Base-by-base conservation (phyloP, 2,797 vertebrate genomes). In the Rhynchonycteris naso region DNA sequence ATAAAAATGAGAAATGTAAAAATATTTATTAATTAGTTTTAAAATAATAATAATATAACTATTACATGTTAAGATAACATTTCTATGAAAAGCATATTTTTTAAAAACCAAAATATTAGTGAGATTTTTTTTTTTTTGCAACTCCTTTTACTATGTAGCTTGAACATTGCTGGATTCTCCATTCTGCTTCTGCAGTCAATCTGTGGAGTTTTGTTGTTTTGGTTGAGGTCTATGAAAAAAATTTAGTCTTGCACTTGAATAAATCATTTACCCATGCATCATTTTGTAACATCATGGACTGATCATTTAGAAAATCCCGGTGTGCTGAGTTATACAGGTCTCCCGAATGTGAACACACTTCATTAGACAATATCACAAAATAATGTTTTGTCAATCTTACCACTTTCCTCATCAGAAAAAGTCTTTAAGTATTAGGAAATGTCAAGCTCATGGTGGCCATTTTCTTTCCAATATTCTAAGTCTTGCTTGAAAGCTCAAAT, bases 401-500 rank as follows among this genome's bases (percentile, higher is more conserved):
- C 14, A 43, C 65, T 56, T 33, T 66, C 52, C 33, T 86, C 69
- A 54, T 47, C 22, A 71, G 68, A 80, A 93, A 90, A 82, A 7
- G 2, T 56, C 28, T 59, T 74, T 54, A 80, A 38, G 47, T 47
- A 33, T 52, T 58, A 38, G 75, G 43, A 50, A 79, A 76, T 35
- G 52, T 59, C 61, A 80, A 74, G 47, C 56, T 87, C 26, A 33
- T 15, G 11, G 28, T 47, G 30, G 24, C 28, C 76, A 35, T 43
- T 74, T 63, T 93, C 58, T 93, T 81, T 74, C 52, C 86, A 83
- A 95, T 92, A 79, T 66, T 61, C 58, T 54, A 68, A 52, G 50
- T 65, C 85, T 85, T 71, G 50, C 65, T 76, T 75, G n/a, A 74
- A 93, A 65, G 28, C 3, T 92, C 69, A 72, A 24, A 81, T 81